phyloP scores from a whole-genome alignment of 2,113 vertebrate species.

The Mobula birostris region DNA sequence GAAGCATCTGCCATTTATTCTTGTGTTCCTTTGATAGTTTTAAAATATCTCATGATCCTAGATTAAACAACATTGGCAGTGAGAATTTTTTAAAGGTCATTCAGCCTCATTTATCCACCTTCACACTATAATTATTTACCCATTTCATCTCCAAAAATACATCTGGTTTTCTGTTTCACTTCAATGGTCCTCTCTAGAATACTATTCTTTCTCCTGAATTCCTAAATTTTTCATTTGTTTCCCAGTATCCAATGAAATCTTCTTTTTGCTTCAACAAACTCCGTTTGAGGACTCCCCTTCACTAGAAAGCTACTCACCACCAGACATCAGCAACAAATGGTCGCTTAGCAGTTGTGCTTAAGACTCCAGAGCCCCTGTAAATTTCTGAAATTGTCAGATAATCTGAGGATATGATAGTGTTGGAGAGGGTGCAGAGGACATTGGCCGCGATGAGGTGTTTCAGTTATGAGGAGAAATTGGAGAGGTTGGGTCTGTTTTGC shows the following conservation, averaged over 20 bases:
- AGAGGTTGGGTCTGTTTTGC: no score
- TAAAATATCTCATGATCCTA: background rate
- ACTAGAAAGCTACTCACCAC: no score
- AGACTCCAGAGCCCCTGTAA: no score
- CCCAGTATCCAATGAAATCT: background rate
- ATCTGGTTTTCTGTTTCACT: background rate
- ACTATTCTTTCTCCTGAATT: slow-evolving; percentile 12
- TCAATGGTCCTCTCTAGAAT: background rate
- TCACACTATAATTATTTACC: background rate
- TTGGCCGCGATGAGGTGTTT: no score
- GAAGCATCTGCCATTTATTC: background rate
- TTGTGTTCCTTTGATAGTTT: background rate
- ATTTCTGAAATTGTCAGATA: no score
- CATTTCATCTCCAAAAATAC: background rate
- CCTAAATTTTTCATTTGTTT: background rate
- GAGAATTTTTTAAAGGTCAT: background rate
- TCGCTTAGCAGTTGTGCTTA: no score
- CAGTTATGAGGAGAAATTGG: no score
- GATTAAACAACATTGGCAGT: background rate
- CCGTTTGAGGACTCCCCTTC: background rate
- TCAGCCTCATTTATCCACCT: background rate
- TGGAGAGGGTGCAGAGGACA: no score
- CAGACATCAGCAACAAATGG: no score
- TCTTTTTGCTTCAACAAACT: background rate
- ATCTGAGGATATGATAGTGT: no score